Evolutionary conservation across 2,113 vertebrate species (phyloP).

Genomic region (Ceuthmochares aereus): DNA sequence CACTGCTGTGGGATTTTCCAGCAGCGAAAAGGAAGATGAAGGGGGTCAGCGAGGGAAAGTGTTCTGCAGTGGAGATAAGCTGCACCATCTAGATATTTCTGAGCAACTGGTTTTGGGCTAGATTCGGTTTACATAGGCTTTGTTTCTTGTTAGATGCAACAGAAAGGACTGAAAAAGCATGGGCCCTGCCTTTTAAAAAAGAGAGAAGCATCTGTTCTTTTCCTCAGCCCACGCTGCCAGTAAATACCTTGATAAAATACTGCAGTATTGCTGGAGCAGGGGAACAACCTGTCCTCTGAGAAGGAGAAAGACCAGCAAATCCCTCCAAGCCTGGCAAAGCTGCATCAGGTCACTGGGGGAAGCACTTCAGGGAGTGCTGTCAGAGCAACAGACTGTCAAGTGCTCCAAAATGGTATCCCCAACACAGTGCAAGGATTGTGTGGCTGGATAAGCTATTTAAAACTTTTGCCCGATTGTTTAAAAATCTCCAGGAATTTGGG

Average conservation of each 20-base stretch:
- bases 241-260: not conserved
- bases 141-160: not conserved
- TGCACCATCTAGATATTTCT: not conserved
- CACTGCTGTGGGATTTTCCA: not conserved
- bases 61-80: not conserved
- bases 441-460: not conserved
- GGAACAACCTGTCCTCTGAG: not conserved
- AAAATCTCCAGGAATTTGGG: not conserved
- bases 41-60: not conserved
- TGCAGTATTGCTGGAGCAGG: not conserved
- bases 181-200: not conserved
- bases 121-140: not conserved
- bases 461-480: not conserved
- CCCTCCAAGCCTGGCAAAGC: not conserved
- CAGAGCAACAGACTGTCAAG: not conserved
- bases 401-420: not conserved
- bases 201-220: not conserved
- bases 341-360: not conserved
- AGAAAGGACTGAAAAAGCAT: not conserved
- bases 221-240: not conserved
- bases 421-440: accelerated
- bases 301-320: not conserved
- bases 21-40: not conserved
- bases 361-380: not conserved
- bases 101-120: not conserved